Conservation (phyloP, 1,140 invertebrate genomes). For the Drosophila pruinosa region DNA sequence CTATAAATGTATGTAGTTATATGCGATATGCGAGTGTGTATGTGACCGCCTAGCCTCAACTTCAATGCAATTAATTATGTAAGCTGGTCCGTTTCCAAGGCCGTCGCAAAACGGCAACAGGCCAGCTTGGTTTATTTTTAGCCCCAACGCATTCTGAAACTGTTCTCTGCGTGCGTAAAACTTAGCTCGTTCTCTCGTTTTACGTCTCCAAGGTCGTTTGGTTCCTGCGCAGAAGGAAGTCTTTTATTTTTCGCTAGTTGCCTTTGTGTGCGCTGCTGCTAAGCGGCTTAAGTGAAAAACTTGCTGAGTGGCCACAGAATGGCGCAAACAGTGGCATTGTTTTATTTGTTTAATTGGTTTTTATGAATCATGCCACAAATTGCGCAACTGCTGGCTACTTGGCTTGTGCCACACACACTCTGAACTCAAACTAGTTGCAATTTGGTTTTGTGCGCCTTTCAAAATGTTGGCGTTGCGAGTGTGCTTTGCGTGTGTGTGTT, state of each 20-base stretch:
- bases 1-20: background rate
- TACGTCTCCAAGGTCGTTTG: slow-evolving; percentile 48
- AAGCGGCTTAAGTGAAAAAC: slow-evolving; percentile 58
- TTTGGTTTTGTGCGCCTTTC: slow-evolving; percentile 47
- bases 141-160: slow-evolving; percentile 52
- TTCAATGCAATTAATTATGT: slow-evolving; percentile 75
- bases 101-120: slow-evolving; percentile 9
- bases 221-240: slow-evolving; percentile 69
- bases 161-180: slow-evolving; percentile 66
- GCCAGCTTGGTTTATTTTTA: slow-evolving; percentile 54
- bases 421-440: slow-evolving; percentile 5
- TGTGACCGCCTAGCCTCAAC: slow-evolving; percentile 13
- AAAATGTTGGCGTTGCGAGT: slow-evolving; percentile 36
- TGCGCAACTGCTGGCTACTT: slow-evolving; percentile 52
- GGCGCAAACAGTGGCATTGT: slow-evolving; percentile 13
- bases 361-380: slow-evolving; percentile 62
- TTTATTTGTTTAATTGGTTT: slow-evolving; percentile 59
- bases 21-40: background rate
- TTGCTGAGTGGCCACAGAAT: slow-evolving; percentile 28
- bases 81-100: slow-evolving; percentile 54
- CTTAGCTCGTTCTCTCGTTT: slow-evolving; percentile 17
- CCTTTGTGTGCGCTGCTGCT: slow-evolving; percentile 54
- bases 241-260: slow-evolving; percentile 6
- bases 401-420: slow-evolving; percentile 58
- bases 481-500: background rate